A percentile compares a stretch with the other conserved stretches of the same genome.
phyloP scores from a whole-genome alignment of 1,140 invertebrate genomes.

The Sminthurides bifidus region DNA sequence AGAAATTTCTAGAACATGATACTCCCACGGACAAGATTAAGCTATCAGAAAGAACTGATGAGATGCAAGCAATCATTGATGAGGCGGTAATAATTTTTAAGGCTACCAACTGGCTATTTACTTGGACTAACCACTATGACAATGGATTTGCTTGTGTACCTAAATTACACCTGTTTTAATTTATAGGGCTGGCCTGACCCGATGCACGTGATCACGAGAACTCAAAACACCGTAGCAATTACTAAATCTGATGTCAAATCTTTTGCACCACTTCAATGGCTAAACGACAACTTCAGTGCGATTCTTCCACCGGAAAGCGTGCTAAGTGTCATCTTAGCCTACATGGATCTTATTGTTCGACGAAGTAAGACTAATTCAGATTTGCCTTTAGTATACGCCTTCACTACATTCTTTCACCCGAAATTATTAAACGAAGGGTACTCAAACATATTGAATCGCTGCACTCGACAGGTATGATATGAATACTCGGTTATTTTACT shows the following conservation, averaged over 20 bases:
- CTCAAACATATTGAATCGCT: slow-evolving; percentile 54
- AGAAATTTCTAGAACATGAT: slow-evolving; percentile 12
- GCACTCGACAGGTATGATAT: slow-evolving; percentile 64
- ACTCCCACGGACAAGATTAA: background rate
- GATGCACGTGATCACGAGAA: slow-evolving; percentile 41
- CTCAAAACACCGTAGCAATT: slow-evolving; percentile 47
- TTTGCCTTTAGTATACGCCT: slow-evolving; percentile 62
- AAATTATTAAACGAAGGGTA: slow-evolving; percentile 66
- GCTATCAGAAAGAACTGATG: slow-evolving; percentile 18
- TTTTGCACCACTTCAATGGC: slow-evolving; percentile 69
- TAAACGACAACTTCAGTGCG: slow-evolving; percentile 76
- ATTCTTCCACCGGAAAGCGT: background rate
- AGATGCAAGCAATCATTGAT: slow-evolving; percentile 20
- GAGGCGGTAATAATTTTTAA: slow-evolving; percentile 12
- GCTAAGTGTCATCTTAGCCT: slow-evolving; percentile 62
- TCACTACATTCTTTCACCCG: slow-evolving; percentile 93
- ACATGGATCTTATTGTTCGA: slow-evolving; percentile 72
- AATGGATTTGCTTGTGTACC: background rate
- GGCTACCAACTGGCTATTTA: background rate
- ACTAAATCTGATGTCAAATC: slow-evolving; percentile 65
- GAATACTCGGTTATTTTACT: background rate
- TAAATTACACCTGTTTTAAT: background rate
- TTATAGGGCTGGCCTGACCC: background rate
- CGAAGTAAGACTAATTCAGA: slow-evolving; percentile 49
- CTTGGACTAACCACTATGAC: no score